Percentiles rank a stretch among this genome's conserved stretches.
Conservation (phyloP, 2,797 vertebrate species). For the Sparus aurata region DNA sequence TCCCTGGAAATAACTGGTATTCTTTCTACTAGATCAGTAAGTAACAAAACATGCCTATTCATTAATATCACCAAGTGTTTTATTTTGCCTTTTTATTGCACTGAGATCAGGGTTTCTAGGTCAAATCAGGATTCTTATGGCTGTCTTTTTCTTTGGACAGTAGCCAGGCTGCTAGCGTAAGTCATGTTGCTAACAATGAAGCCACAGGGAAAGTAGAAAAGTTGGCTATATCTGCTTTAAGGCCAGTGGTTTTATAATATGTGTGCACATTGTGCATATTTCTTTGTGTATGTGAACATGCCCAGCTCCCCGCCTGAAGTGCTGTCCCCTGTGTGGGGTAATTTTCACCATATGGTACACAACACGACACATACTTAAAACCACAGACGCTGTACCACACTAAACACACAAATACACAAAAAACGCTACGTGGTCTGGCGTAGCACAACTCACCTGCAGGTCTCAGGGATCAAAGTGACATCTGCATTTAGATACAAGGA, state of each 20-base stretch:
- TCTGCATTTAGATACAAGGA: constrained; percentile 54
- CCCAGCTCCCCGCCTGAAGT: constrained; percentile 40
- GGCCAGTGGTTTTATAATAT: constrained; percentile 6
- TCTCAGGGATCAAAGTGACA: constrained; percentile 49
- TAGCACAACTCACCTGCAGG: constrained; percentile 13
- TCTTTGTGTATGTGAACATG: constrained; percentile 26
- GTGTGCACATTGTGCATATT: neutral
- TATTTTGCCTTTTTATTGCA: no score
- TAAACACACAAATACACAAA: constrained; percentile 37
- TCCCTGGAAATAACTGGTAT: no score
- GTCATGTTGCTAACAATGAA: no score
- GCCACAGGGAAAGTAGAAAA: no score
- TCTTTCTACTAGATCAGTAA: no score
- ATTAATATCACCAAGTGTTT: no score
- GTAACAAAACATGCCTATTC: no score
- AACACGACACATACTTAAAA: constrained; percentile 55
- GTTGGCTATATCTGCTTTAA: neutral
- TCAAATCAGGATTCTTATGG: no score
- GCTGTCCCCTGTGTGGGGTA: constrained; percentile 52
- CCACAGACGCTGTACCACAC: constrained; percentile 30
- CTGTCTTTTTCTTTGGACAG: no score
- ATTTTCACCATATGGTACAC: constrained; percentile 67
- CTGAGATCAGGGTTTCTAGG: no score
- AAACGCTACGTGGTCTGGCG: constrained; percentile 20
- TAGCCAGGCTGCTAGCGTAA: no score